phyloP scores from a whole-genome alignment of 2,113 vertebrate species.

The Gymnorhina tibicen region DNA sequence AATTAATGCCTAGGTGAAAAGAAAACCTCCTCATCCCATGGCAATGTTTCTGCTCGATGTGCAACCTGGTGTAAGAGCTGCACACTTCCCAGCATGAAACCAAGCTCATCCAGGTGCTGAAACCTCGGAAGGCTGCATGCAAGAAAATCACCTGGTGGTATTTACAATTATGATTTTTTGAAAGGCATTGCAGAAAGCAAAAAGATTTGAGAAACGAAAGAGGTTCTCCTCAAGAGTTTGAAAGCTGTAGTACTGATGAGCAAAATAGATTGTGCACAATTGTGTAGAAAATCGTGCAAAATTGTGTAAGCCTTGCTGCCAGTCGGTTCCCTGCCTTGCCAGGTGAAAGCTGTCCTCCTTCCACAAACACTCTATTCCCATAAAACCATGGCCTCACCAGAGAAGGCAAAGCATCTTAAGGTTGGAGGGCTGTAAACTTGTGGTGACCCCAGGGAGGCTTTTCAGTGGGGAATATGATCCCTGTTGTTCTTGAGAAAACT shows the following conservation, averaged over 20 bases:
- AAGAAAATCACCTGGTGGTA: neutral
- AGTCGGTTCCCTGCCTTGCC: neutral
- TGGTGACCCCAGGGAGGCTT: neutral
- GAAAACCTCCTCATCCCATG: neutral
- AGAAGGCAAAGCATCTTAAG: neutral
- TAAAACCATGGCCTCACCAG: neutral
- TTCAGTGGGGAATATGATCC: neutral
- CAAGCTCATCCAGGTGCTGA: neutral
- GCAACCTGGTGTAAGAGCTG: neutral
- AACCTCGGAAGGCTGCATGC: fast-evolving
- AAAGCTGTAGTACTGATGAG: neutral
- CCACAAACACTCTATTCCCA: neutral
- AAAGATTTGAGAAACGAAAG: neutral
- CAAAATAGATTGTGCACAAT: neutral
- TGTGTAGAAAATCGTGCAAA: neutral
- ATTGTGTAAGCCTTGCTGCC: neutral
- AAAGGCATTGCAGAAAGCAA: neutral
- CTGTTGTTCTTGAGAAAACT: neutral
- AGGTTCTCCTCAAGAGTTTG: neutral
- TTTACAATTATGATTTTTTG: neutral
- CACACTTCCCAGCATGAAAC: neutral
- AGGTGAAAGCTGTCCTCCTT: neutral
- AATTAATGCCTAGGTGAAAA: neutral
- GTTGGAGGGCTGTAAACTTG: neutral
- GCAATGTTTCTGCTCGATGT: neutral